Percentiles rank a stretch among this genome's conserved stretches.
phyloP scores from a whole-genome alignment of 2,797 vertebrate species.

The Gallinago stenura region DNA sequence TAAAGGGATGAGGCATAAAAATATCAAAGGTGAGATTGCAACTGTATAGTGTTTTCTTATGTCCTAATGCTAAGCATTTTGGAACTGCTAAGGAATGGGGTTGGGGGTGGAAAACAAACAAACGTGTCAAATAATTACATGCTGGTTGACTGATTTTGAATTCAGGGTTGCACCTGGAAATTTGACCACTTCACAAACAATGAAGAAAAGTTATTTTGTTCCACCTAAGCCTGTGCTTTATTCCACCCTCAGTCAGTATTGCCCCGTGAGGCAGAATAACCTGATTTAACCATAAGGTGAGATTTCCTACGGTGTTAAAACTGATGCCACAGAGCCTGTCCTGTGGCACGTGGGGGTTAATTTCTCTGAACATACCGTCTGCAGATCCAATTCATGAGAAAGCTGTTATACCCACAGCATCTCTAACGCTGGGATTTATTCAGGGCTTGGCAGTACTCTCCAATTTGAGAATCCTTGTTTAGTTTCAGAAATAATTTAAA shows the following conservation, averaged over 20 bases:
- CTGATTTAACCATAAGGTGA: background rate
- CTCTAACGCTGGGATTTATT: slow-evolving; percentile 37
- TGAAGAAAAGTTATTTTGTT: background rate
- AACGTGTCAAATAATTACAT: background rate
- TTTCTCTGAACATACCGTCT: background rate
- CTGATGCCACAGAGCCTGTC: background rate
- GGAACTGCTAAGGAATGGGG: background rate
- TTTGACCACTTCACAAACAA: background rate
- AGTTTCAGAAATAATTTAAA: background rate
- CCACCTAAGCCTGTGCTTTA: background rate
- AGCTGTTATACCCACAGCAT: slow-evolving; percentile 29
- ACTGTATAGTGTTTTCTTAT: background rate
- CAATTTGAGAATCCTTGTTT: slow-evolving; percentile 28
- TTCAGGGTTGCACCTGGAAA: background rate
- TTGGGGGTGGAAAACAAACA: background rate
- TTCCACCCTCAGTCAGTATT: background rate
- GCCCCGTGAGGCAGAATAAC: background rate
- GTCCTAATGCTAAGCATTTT: background rate
- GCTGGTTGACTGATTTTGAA: background rate
- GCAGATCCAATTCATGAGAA: background rate
- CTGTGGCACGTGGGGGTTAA: background rate
- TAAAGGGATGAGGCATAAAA: background rate
- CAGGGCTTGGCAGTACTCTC: slow-evolving; percentile 46
- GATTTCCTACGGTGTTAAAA: background rate
- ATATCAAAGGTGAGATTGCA: background rate